A percentile compares a stretch with the other conserved stretches of the same genome.
Evolutionary conservation across 2,888 invertebrate genomes (phyloP).

Genomic region (Drosophila nr. perissopoda): DNA sequence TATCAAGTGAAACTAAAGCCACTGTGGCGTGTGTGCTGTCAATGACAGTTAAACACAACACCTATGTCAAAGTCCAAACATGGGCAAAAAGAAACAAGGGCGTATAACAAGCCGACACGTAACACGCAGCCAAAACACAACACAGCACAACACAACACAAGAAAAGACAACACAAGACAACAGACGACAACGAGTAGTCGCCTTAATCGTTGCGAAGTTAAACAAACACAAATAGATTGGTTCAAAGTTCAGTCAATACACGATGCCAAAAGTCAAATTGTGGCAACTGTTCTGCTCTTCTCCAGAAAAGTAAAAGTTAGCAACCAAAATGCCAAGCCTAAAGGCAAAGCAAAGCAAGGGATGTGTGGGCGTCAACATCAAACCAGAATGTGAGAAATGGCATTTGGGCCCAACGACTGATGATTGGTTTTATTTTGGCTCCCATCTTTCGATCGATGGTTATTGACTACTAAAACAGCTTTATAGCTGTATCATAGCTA

Average conservation of each 20-base stretch:
- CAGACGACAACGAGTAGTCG: conserved; percentile 28
- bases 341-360: conserved; percentile 2
- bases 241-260: conserved; percentile 66
- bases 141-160: conserved; percentile 22
- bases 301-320: conserved; percentile 17
- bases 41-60: conserved; percentile 20
- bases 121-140: conserved; percentile 28
- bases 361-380: conserved; percentile 16
- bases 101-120: conserved; percentile 43
- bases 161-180: conserved; percentile 21
- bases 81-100: background rate
- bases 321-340: conserved; percentile 20
- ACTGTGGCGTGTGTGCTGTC: conserved; percentile 11
- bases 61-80: conserved; percentile 25
- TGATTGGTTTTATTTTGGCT: conserved; percentile 26
- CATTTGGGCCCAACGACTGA: conserved; percentile 48
- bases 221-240: conserved; percentile 81
- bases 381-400: conserved; percentile 56
- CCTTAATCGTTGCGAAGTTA: conserved; percentile 80
- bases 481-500: background rate
- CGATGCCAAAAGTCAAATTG: conserved; percentile 73
- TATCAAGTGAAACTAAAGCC: background rate
- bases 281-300: conserved; percentile 53
- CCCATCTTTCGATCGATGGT: background rate
- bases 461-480: background rate